These are phyloP conservation scores for Tridacna crocea DNA, from an alignment of 2,888 invertebrate species.

Conservation along the genomic window DNA sequence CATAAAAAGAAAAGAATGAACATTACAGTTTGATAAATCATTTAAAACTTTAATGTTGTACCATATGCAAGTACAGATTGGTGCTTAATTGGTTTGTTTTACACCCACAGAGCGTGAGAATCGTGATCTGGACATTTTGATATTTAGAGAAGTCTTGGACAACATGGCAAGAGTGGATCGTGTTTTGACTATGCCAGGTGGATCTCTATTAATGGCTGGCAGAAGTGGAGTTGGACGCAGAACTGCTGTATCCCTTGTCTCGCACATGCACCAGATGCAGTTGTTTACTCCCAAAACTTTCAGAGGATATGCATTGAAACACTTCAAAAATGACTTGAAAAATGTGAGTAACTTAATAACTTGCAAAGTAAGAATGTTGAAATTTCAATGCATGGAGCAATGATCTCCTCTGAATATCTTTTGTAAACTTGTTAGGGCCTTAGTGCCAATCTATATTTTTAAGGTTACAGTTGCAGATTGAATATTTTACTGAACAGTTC, in stretches of 20 bases:
- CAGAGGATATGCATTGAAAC: conserved; percentile 86
- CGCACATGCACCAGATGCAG: conserved; percentile 90
- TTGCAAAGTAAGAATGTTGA: neutral
- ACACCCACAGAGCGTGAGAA: conserved; percentile 87
- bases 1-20: no score
- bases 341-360: conserved; percentile 85
- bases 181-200: conserved; percentile 87
- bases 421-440: no score
- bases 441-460: no score
- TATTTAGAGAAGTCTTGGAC: conserved; percentile 89
- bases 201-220: conserved; percentile 90
- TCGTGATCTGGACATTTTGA: conserved; percentile 87
- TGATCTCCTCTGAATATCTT: no score
- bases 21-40: no score
- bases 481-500: no score
- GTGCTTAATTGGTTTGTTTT: neutral
- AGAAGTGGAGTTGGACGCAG: conserved; percentile 92
- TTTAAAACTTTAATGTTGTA: no score
- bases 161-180: conserved; percentile 88
- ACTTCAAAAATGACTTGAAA: conserved; percentile 92
- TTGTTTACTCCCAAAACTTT: conserved; percentile 86
- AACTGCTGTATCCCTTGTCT: conserved; percentile 90
- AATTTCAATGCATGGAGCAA: neutral
- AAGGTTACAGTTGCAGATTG: no score
- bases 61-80: no score